phyloP scores from a whole-genome alignment of 2,888 invertebrate species.

The Dolichomitus sp. region DNA sequence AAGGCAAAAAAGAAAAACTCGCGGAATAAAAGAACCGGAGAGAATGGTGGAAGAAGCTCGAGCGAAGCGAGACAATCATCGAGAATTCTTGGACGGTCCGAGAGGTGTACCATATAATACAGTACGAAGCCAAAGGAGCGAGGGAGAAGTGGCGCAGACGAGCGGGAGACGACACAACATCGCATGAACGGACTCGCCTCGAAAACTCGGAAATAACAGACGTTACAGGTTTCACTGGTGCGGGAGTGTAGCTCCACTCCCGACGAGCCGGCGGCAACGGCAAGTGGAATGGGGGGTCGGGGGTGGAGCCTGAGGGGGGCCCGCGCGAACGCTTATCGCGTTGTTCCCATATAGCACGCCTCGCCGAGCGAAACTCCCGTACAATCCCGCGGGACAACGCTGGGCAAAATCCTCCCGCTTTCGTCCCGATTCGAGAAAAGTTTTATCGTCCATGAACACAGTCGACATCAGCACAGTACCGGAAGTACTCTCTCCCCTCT shows the following conservation, averaged over 20 bases:
- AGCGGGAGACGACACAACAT: slow-evolving; percentile 6
- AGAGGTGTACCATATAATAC: slow-evolving; percentile 18
- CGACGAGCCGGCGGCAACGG: slow-evolving; percentile 30
- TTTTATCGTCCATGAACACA: slow-evolving; percentile 63
- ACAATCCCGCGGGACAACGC: slow-evolving; percentile 52
- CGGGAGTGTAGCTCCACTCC: slow-evolving; percentile 17
- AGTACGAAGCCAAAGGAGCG: background rate
- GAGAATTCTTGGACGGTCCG: slow-evolving; percentile 40
- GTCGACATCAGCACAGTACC: slow-evolving; percentile 44
- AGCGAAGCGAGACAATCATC: slow-evolving; percentile 48
- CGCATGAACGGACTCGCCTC: slow-evolving; percentile 49
- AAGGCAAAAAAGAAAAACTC: background rate
- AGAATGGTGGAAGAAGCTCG: slow-evolving; percentile 24
- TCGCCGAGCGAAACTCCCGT: slow-evolving; percentile 48
- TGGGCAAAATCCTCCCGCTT: slow-evolving; percentile 36
- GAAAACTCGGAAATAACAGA: slow-evolving; percentile 65
- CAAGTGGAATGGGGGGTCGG: background rate
- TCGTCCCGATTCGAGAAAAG: slow-evolving; percentile 51
- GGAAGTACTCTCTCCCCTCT: slow-evolving; percentile 28
- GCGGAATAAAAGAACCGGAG: slow-evolving; percentile 22
- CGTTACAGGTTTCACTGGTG: slow-evolving; percentile 42
- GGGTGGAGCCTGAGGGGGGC: background rate
- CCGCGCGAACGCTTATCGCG: slow-evolving; percentile 59
- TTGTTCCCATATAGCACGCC: slow-evolving; percentile 52
- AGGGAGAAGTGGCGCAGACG: background rate